Base-by-base conservation (phyloP, 2,113 vertebrate genomes). In the Melanotaenia duboulayi region DNA sequence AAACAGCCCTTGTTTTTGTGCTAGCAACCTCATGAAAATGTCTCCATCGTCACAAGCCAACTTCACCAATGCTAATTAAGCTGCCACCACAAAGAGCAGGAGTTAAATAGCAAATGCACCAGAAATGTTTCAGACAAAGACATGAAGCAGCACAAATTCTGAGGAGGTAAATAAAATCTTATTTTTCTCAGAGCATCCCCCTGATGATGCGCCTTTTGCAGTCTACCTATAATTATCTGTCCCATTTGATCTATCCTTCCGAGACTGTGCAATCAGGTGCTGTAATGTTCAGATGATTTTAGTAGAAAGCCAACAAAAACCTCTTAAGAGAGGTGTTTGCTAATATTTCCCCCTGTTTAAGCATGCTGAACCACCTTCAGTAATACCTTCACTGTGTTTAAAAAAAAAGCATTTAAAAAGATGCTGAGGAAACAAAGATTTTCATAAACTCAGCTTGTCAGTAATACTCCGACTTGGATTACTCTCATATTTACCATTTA, bases 61-160 rank as follows among this genome's bases (percentile, higher is more conserved):
- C 51, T 82, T 83, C 54, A 73, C 51, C 22, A 48, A 66, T 78
- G 62, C 67, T 84, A 87, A 89, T 87, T 87, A 81, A 81, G 83
- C 73, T 85, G 71, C 69, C 70, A 87, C 72, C 74, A 78, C 65
- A 81, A 65, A 72, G 48, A 46, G 63, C 35, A 11, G 71, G 71
- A 74, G 76, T 52, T 76, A 56, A 80, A 78, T 51, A n/a, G 40
- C 32, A 42, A 77, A 71, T 40, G 54, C 71, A 57, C 67, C 46
- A 68, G 37, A 62, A 66, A 80, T 65, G 65, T 35, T 71, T 52
- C 16, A n/a, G 51, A 24, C 50, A 39, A 46, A 49, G 28, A 76
- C 13, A 76, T n/a, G 20, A 11, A 63, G 20, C 39, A 35, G 35
- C 28, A 51, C n/a, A 3, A 17, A 64, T 32, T 50, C 19, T 7